Evolutionary conservation across 2,888 invertebrate species (phyloP).

Genomic region (Sclerodermus sp.): DNA sequence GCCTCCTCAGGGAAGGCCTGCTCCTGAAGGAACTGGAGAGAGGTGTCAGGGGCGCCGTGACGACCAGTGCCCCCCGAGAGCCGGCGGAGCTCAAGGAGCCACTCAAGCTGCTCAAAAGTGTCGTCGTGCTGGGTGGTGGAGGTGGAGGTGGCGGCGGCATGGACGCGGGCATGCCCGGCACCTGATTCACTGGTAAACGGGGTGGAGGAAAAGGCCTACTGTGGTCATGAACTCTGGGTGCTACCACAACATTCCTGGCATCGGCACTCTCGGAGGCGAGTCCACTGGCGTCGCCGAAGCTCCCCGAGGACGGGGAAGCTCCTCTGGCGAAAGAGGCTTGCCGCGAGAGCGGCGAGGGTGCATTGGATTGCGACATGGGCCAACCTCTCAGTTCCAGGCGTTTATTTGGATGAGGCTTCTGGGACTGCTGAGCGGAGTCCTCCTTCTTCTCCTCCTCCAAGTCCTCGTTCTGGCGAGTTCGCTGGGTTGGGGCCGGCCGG

Average conservation of each 20-base stretch:
- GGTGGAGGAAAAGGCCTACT: slow-evolving; percentile 52
- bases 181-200: slow-evolving; percentile 30
- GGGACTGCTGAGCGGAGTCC: slow-evolving; percentile 50
- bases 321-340: slow-evolving; percentile 21
- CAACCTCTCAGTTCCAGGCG: slow-evolving; percentile 43
- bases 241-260: slow-evolving; percentile 58
- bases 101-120: slow-evolving; percentile 36
- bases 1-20: slow-evolving; percentile 35
- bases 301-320: slow-evolving; percentile 18
- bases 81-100: slow-evolving; percentile 33
- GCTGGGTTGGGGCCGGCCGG: background rate
- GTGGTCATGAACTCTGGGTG: slow-evolving; percentile 45
- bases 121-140: slow-evolving; percentile 22
- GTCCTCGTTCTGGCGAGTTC: slow-evolving; percentile 22
- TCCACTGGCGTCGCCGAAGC: slow-evolving; percentile 54
- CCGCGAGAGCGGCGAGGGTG: slow-evolving; percentile 47
- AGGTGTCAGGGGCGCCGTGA: slow-evolving; percentile 61
- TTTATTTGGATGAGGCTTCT: slow-evolving; percentile 25
- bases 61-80: slow-evolving; percentile 53
- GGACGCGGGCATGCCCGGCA: slow-evolving; percentile 14
- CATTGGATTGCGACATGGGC: slow-evolving; percentile 50
- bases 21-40: slow-evolving; percentile 57
- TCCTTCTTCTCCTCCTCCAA: slow-evolving; percentile 38
- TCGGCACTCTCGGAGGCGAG: slow-evolving; percentile 60
- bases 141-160: slow-evolving; percentile 16